Evolutionary conservation across 1,140 invertebrate species (phyloP), one percentile per base, ranked within the genome.

Genomic region (Phocides pigmalion): DNA sequence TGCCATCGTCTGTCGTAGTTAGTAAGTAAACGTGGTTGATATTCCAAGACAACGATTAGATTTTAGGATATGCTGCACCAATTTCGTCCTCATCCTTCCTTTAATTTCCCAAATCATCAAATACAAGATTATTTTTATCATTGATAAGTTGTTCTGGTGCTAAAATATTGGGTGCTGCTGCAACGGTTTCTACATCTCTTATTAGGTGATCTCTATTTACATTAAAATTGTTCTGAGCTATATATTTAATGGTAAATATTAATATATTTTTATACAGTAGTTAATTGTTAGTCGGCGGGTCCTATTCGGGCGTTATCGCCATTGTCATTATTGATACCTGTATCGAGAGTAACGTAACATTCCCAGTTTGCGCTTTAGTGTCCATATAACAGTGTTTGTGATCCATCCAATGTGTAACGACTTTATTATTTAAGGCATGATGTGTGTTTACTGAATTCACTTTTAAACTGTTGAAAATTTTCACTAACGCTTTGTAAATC

Each of bases 1-100:
- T 91, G 89, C 89, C 89, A 91, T 91, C 85, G 84, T 88, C 84
- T 88, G 78, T 82, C 56, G 68, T 90, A 89, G 87, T 84, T 85
- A 78, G 39, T 89, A 89, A 86, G 81, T 88, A 81, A 84, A 83
- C 76, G 76, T 79, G 77, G 74, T 80, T 77, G 67, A 76, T 82
- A 80, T 82, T 80, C 79, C 74, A 80, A 83, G 65, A 64, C 82
- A 82, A 76, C 81, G 81, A 79, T 76, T 86, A 82, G 78, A 56
- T 80, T 81, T 79, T 78, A 76, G 68, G 68, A 74, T 66, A 54
- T 47, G 53, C 32, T 67, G 50, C 61, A 67, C 64, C 42, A 35
- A 46, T 66, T 28, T 66, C 56, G 69, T 72, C 22, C 46, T 64
- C 28, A 35, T 35, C 35, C 17, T 56, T 49, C 44, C 56, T 16